Base-by-base conservation (phyloP, 2,888 invertebrate genomes). In the Seira sanloemensis region DNA sequence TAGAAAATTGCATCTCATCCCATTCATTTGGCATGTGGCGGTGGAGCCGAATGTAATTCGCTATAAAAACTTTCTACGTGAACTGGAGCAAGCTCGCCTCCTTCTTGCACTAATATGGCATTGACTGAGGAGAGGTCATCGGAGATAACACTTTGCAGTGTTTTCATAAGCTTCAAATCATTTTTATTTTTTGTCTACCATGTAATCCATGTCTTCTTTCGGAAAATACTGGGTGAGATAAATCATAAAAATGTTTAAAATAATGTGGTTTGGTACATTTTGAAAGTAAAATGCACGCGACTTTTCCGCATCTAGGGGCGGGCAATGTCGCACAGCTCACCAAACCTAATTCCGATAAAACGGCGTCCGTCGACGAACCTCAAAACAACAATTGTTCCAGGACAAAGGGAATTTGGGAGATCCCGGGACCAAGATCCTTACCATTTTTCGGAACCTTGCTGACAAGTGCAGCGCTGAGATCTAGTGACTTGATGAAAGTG, bases 401-500 rank as follows among this genome's bases (percentile, higher is more conserved):
- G 37, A 7, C 37, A 37, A 82, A 76, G 24, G 72, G 50, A 1
- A 9, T 77, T 50, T 54, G 90, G 50, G 91, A 92, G 67, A 93
- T 97, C 62, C 97, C 97, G 0, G 97, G 97, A 0, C 96, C 96
- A 0, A 78, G 79, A 65, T 91, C 93, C 7, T 90, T 96, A 62
- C 96, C 97, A 0, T 91, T 96, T 50, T 90, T 96, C 26, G 97
- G 97, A 2, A 96, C 96, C 2, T 93, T 79, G 0, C 54, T 88
- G 1, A 78, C 84, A 0, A 76, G 80, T 19, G 23, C 77, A 7
- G 80, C 65, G 2, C 25, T 85, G 9, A 69, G 62, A 65, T 72
- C 74, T 0, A 94, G 94, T 87, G 94, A 95, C 90, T 92, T 96
- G 66, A 96, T 96, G 91, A 94, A 95, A 90, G 95, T 95, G 87